phyloP scores from a whole-genome alignment of 2,113 vertebrate genomes.

The Vulpes lagopus region DNA sequence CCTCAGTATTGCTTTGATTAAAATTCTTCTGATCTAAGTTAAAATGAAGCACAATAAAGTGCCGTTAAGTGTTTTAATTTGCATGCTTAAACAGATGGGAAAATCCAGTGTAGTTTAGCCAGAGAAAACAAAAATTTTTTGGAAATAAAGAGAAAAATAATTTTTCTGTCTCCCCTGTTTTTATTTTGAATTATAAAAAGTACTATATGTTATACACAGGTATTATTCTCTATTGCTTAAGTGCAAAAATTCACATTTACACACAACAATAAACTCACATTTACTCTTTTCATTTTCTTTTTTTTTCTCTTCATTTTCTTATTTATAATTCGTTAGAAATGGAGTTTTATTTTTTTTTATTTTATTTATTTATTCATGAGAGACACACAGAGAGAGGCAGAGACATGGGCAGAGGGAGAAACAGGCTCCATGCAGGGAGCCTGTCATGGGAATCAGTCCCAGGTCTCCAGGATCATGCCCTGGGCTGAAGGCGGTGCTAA shows the following conservation, averaged over 20 bases:
- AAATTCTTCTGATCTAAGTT: constrained; percentile 75
- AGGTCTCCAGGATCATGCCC: no score
- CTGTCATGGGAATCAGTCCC: no score
- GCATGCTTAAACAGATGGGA: constrained; percentile 76
- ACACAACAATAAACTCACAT: constrained; percentile 44
- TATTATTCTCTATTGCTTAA: background rate
- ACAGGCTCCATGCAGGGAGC: no score
- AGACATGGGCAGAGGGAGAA: no score
- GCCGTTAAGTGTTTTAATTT: constrained; percentile 78
- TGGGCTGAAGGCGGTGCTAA: no score
- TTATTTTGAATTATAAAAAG: background rate
- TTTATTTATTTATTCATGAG: no score
- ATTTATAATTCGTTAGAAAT: constrained; percentile 60
- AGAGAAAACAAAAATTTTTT: constrained; percentile 52
- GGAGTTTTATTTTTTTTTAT: background rate
- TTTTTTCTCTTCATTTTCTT: constrained; percentile 18
- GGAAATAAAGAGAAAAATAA: constrained; percentile 12
- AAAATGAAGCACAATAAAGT: constrained; percentile 77
- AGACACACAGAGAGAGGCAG: no score
- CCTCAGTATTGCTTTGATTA: constrained; percentile 65
- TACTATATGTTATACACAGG: background rate
- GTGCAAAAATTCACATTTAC: constrained; percentile 43
- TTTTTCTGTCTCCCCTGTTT: background rate
- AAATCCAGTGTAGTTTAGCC: constrained; percentile 64
- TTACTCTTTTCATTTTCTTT: constrained; percentile 40